Base-by-base conservation (phyloP, 2,113 vertebrate species). In the Menidia beryllina region DNA sequence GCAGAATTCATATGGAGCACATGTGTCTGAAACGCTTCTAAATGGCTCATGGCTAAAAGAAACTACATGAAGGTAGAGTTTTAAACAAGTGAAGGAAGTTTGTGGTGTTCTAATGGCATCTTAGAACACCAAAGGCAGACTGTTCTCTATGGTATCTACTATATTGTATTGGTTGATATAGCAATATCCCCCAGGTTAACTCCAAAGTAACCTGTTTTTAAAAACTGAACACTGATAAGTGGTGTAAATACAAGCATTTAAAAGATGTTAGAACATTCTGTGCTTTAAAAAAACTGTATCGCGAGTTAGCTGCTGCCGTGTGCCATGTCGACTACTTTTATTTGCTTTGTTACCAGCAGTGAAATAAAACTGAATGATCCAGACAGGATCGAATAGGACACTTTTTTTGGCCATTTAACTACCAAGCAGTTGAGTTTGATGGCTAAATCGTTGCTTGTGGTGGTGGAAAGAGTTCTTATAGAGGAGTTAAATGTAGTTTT, bases 231-330 rank as follows among this genome's bases (percentile, higher is more conserved):
- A 27, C 23, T n/a, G n/a, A n/a, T n/a, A n/a, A 15, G 48, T 10
- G 8, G 21, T 7, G 21, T 45, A 38, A 25, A 72, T 23, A 41
- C 3, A 20, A 25, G 48, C 6, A 1, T 49, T 43, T 47, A n/a
- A 5, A 27, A 23, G 21, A 9, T 52, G 20, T n/a, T 50, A 15
- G 8, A 62, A 41, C 55, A 1, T 77, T 34, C 64, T 41, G 51
- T 61, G 63, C 48, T 43, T 47, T 64, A 61, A 10, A 71, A 81
- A 51, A n/a, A n/a, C n/a, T n/a, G n/a, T n/a, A n/a, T 23, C 41
- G 63, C 68, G 75, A 57, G 51, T 71, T 65, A 77, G 56, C 52
- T 76, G 45, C 49, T 49, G 59, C 55, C 39, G 47, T 24, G 59
- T 60, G 58, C 49, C 69, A 54, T 77, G 64, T 72, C 45, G 49